These are phyloP conservation scores for Echiichthys vipera DNA, from an alignment of 2,797 vertebrate genomes.

Conservation along the genomic window DNA sequence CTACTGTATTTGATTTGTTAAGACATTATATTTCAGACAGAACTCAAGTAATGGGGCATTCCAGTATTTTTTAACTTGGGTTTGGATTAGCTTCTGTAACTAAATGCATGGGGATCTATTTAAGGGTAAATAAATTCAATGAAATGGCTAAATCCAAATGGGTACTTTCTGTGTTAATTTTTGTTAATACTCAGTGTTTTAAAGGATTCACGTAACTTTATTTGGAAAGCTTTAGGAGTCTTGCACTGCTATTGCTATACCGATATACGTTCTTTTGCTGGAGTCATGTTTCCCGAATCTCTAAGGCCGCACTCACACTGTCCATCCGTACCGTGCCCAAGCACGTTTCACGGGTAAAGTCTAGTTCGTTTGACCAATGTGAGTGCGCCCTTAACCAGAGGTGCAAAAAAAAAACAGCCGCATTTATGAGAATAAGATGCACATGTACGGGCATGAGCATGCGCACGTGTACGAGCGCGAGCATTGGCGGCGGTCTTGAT, in stretches of 20 bases:
- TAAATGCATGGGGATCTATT: neutral
- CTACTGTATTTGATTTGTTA: neutral
- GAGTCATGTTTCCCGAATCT: neutral
- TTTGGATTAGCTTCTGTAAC: neutral
- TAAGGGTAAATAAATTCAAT: neutral
- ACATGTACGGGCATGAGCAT: too few relatives aligned
- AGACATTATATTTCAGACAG: neutral
- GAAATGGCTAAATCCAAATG: neutral
- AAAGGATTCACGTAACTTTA: too few relatives aligned
- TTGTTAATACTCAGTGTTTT: neutral
- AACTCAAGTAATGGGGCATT: neutral
- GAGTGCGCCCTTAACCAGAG: too few relatives aligned
- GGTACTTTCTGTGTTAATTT: neutral
- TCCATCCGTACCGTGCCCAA: too few relatives aligned
- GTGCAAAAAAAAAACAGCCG: conserved; percentile 5
- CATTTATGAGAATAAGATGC: neutral
- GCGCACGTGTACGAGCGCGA: too few relatives aligned
- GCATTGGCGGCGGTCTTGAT: too few relatives aligned
- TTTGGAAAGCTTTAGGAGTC: neutral
- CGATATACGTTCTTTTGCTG: neutral
- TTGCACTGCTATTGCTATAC: neutral
- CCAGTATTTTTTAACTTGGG: neutral
- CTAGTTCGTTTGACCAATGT: too few relatives aligned
- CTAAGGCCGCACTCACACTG: too few relatives aligned
- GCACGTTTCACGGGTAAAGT: too few relatives aligned